Evolutionary conservation across 2,113 vertebrate genomes (phyloP).

Genomic region (Steatornis caripensis): DNA sequence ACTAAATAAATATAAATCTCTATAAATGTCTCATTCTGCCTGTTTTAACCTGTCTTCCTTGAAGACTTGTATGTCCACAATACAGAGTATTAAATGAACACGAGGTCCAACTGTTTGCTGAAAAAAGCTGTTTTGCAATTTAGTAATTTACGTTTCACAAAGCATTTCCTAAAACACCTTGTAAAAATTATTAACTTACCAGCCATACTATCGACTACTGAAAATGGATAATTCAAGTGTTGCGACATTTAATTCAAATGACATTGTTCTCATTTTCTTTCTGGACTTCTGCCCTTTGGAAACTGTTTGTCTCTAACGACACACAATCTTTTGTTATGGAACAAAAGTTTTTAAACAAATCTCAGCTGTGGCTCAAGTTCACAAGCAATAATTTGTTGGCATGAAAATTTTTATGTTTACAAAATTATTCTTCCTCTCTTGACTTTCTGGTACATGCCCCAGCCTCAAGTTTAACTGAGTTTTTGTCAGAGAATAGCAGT

Average conservation of each 20-base stretch:
- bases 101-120: not conserved
- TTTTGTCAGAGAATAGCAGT: not conserved
- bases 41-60: not conserved
- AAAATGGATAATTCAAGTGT: not conserved
- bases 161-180: not conserved
- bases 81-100: not conserved
- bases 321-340: not conserved
- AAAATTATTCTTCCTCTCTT: not conserved
- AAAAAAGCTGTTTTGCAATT: not conserved
- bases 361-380: not conserved
- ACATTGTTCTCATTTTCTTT: not conserved
- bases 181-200: not conserved
- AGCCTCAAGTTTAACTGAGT: not conserved
- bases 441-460: not conserved
- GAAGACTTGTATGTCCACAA: not conserved
- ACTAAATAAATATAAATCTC: not conserved
- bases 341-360: not conserved
- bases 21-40: not conserved
- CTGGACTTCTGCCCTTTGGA: not conserved
- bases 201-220: rapidly evolving
- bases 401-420: not conserved
- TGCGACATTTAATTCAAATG: not conserved
- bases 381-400: not conserved
- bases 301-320: not conserved
- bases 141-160: not conserved